Base-by-base conservation (phyloP, 2,888 invertebrate species). In the Cosmopolites sordidus region DNA sequence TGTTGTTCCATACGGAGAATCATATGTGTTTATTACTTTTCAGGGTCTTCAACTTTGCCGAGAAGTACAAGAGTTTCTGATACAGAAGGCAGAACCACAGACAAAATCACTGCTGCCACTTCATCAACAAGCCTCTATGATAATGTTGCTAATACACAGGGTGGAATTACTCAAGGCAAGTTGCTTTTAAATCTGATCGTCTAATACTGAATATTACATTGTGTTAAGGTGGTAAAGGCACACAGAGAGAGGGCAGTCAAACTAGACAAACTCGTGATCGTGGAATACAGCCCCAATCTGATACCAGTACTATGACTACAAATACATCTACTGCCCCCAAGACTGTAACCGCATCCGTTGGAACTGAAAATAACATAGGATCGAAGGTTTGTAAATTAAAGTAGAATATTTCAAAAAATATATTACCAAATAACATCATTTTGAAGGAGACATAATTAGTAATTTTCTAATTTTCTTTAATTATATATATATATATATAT, bases 51-150 rank as follows among this genome's bases (percentile, higher is more conserved):
- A 43, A 92, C 92, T 59, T 79, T 92, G 66, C 92, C 92, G 49
- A 83, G 92, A 66, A 82, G 84, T 58, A 81, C 83, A 15, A 82
- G 87, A 60, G 82, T 84, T 22, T 80, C 84, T 42, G 73, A 73
- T 56, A 68, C 65, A 15, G 86, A 86, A 51, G 78, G 77, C 43
- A 76, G 80, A 40, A 70, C 76, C 11, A 70, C 76, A 11, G 86
- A 86, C 60, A 89, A 88, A 72, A 88, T 90, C 53, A 84, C 88
- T 43, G 85, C 89, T 18, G 90, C 90, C 46, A 89, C 91, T n/a
- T 91, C 90, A 59, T 89, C 89, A 64, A 89, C 89, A 33, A 91
- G 91, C 48, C 82, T 93, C 43, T 91, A 92, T 69, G 92, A 92
- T 75, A 91, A 92, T 71, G 91, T 92, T 62, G 68, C 70, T 54